Conservation (phyloP, 2,113 vertebrate species). For the Aspidoscelis tigris region DNA sequence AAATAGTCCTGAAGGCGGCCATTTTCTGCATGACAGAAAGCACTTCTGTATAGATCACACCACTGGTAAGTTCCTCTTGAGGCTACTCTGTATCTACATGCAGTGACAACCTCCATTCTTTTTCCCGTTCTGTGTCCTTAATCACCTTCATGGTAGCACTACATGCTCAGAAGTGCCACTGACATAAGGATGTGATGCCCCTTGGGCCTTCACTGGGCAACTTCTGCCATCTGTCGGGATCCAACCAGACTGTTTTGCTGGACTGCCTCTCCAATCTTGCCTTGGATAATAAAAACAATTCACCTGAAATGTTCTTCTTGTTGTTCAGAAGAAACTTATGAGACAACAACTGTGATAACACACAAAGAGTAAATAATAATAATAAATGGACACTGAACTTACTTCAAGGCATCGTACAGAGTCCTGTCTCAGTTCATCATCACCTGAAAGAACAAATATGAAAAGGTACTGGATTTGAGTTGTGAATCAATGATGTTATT, state of each 20-base stretch:
- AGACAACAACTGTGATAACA: background rate
- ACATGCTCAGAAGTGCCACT: too few relatives aligned
- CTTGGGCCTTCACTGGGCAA: too few relatives aligned
- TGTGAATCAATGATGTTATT: slow-evolving; percentile 1
- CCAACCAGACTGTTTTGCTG: background rate
- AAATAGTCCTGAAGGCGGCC: too few relatives aligned
- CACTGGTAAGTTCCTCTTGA: too few relatives aligned
- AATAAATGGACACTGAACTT: slow-evolving; percentile 26
- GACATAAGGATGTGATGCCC: too few relatives aligned
- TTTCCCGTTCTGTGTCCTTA: too few relatives aligned
- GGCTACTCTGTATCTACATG: too few relatives aligned
- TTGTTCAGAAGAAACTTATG: background rate
- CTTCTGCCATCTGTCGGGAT: too few relatives aligned
- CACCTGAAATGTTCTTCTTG: background rate
- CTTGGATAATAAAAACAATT: background rate
- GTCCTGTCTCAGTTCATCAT: slow-evolving; percentile 51
- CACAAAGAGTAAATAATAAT: background rate
- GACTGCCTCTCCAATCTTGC: background rate
- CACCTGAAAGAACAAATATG: slow-evolving; percentile 41
- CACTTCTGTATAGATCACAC: too few relatives aligned
- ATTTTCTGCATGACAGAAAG: too few relatives aligned
- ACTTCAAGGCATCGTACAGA: slow-evolving; percentile 30
- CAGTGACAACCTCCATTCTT: too few relatives aligned
- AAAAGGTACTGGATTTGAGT: background rate
- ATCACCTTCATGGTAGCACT: too few relatives aligned